phyloP scores from a whole-genome alignment of 2,888 invertebrate species.

The Seira musarum region DNA sequence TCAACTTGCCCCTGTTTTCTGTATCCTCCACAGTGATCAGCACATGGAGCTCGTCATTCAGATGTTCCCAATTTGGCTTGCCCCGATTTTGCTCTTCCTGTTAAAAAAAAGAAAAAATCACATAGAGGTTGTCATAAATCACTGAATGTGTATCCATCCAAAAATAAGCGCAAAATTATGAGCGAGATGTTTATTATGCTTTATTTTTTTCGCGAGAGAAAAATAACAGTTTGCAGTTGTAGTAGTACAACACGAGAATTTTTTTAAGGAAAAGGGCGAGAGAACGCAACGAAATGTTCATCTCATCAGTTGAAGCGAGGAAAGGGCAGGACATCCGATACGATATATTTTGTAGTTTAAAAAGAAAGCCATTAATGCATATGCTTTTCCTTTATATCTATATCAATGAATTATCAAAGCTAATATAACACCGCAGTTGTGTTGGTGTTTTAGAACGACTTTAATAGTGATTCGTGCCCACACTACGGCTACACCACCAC shows the following conservation, averaged over 20 bases:
- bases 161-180: constrained; percentile 16
- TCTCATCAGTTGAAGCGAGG: background rate
- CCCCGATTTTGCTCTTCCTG: constrained; percentile 99
- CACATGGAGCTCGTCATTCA: constrained; percentile 98
- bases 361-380: too few relatives aligned
- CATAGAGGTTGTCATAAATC: constrained; percentile 63
- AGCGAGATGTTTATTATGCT: constrained; percentile 38
- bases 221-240: constrained; percentile 54
- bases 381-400: too few relatives aligned
- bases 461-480: too few relatives aligned
- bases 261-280: constrained; percentile 39
- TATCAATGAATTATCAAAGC: too few relatives aligned
- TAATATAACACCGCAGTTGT: too few relatives aligned
- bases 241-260: too few relatives aligned
- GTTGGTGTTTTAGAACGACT: too few relatives aligned
- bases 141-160: constrained; percentile 36
- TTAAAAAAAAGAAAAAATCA: constrained; percentile 65
- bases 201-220: constrained; percentile 28
- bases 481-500: too few relatives aligned
- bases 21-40: constrained; percentile 99
- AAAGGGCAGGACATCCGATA: background rate
- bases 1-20: constrained; percentile 95
- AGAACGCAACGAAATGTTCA: constrained; percentile 8
- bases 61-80: constrained; percentile 99
- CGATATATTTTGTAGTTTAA: too few relatives aligned